Evolutionary conservation across 2,888 invertebrate genomes (phyloP).

Genomic region (Microctonus hyperodae): DNA sequence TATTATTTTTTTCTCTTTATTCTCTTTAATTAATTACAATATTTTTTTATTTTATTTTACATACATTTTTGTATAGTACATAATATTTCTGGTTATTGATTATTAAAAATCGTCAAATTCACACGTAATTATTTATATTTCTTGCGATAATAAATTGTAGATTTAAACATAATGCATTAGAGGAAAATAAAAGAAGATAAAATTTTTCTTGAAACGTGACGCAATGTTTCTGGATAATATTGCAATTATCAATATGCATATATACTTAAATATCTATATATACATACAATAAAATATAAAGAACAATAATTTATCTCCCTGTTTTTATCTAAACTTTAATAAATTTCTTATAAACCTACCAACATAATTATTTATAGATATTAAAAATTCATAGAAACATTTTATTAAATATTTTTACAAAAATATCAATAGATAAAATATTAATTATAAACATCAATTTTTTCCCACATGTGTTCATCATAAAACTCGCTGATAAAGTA

Average conservation of each 20-base stretch:
- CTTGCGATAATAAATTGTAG: background rate
- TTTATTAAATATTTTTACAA: no score
- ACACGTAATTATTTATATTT: background rate
- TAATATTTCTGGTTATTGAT: background rate
- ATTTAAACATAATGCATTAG: background rate
- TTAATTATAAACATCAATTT: no score
- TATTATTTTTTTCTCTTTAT: background rate
- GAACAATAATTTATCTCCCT: no score
- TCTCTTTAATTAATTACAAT: background rate
- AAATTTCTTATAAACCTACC: no score
- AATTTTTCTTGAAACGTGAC: constrained; percentile 15
- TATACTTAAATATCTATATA: background rate
- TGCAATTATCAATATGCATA: constrained; percentile 4
- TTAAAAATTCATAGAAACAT: no score
- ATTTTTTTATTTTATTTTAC: background rate
- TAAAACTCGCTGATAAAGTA: no score
- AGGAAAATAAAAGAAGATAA: background rate
- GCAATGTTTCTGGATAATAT: constrained; percentile 20
- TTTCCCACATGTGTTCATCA: no score
- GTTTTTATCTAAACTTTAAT: no score
- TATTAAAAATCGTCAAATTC: background rate
- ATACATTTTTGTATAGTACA: background rate
- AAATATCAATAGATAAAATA: no score
- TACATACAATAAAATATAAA: no score
- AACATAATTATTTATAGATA: no score